Evolutionary conservation across 2,113 vertebrate species (phyloP).

Genomic region (Vulpes vulpes): DNA sequence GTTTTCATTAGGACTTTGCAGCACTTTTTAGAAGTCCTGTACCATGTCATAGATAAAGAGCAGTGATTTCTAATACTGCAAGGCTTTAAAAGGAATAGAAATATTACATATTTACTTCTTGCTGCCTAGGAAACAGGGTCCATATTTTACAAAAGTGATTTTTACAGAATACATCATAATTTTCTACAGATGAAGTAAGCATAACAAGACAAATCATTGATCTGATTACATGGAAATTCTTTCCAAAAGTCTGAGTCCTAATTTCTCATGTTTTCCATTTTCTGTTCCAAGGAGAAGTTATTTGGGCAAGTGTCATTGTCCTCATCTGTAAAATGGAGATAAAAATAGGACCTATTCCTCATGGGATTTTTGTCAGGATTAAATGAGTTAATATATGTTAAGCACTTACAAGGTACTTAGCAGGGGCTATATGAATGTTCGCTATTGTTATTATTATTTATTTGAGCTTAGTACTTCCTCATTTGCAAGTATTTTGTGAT

Average conservation of each 20-base stretch:
- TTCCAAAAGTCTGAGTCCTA: constrained; percentile 46
- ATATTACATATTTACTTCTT: not conserved
- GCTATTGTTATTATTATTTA: constrained; percentile 24
- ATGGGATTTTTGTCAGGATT: constrained; percentile 31
- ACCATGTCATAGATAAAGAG: not conserved
- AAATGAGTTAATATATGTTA: constrained; percentile 26
- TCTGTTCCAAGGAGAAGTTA: constrained; percentile 2
- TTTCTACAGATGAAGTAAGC: constrained; percentile 54
- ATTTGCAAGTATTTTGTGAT: constrained; percentile 30
- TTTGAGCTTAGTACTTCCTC: not conserved
- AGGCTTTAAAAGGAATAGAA: constrained; percentile 39
- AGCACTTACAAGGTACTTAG: not conserved
- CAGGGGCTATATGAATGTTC: constrained; percentile 35
- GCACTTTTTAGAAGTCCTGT: not conserved
- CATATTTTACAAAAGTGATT: constrained; percentile 1
- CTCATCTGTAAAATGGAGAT: constrained; percentile 57
- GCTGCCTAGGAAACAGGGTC: constrained; percentile 36
- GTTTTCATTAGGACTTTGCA: not conserved
- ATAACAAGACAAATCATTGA: constrained; percentile 27
- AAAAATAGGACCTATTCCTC: not conserved
- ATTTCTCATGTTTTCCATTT: constrained; percentile 50
- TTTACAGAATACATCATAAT: constrained; percentile 47
- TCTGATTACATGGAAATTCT: constrained; percentile 33
- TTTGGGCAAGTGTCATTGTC: constrained; percentile 51
- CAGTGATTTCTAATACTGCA: not conserved